These are phyloP conservation scores for Teleopsis dalmanni DNA, from an alignment of 1,140 invertebrate species.

Conservation along the genomic window DNA sequence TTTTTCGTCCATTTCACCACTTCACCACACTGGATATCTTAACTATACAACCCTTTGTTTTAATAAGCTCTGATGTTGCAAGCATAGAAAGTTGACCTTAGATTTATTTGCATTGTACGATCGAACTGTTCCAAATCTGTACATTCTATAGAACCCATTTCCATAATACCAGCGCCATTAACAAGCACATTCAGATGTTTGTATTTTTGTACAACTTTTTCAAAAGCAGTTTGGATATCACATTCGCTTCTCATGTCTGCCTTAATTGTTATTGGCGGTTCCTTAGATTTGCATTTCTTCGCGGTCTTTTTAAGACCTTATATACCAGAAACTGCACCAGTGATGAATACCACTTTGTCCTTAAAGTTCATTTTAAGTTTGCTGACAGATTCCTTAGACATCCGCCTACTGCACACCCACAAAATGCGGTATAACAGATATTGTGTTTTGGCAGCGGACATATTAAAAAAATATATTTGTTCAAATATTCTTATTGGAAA, in stretches of 20 bases:
- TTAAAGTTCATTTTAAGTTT: too few relatives aligned
- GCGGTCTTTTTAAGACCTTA: slow-evolving; percentile 54
- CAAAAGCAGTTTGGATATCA: slow-evolving; percentile 54
- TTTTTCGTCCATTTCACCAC: too few relatives aligned
- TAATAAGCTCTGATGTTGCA: slow-evolving; percentile 63
- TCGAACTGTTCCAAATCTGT: slow-evolving; percentile 67
- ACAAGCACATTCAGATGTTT: slow-evolving; percentile 61
- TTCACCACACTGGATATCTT: slow-evolving; percentile 80
- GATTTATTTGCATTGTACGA: slow-evolving; percentile 63
- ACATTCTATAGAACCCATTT: slow-evolving; percentile 63
- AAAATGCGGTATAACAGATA: too few relatives aligned
- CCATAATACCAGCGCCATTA: slow-evolving; percentile 72
- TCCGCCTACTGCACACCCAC: too few relatives aligned
- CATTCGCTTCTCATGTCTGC: slow-evolving; percentile 58
- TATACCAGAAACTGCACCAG: too few relatives aligned
- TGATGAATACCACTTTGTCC: too few relatives aligned
- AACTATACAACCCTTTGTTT: slow-evolving; percentile 66
- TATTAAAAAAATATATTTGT: too few relatives aligned
- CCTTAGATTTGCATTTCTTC: slow-evolving; percentile 53
- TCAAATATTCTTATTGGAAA: too few relatives aligned
- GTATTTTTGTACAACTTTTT: slow-evolving; percentile 54
- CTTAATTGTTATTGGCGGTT: slow-evolving; percentile 40
- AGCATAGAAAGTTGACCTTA: slow-evolving; percentile 66
- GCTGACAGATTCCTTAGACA: too few relatives aligned
- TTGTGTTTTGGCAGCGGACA: too few relatives aligned